Conservation (phyloP, 1,140 invertebrate species). For the fruit fly (Drosophila melanogaster) region Release_6_plus_ISO1_MT NT_033777.3:23687001-23687500, state of each 20-base stretch:
- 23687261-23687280: too few species aligned
- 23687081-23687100: conserved; percentile 86
- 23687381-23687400: conserved; percentile 87
- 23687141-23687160: not conserved
- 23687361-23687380: conserved; percentile 85
- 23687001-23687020: conserved; percentile 81
- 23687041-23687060: conserved; percentile 87
- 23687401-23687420: conserved; percentile 85
- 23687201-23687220: too few species aligned
- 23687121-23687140: not conserved
- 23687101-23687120: conserved; percentile 46
- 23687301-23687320: conserved; percentile 15
- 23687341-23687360: conserved; percentile 86
- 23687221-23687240: too few species aligned
- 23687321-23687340: conserved; percentile 11
- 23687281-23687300: too few species aligned
- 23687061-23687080: conserved; percentile 89
- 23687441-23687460: conserved; percentile 82
- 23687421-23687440: conserved; percentile 76
- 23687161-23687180: not conserved
- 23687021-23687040: conserved; percentile 85
- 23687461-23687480: conserved; percentile 68
- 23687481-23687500: conserved; percentile 64
- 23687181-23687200: too few species aligned
- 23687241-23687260: too few species aligned